Base-by-base conservation (phyloP, 1,140 invertebrate species). In the Bacillus rossius region DNA sequence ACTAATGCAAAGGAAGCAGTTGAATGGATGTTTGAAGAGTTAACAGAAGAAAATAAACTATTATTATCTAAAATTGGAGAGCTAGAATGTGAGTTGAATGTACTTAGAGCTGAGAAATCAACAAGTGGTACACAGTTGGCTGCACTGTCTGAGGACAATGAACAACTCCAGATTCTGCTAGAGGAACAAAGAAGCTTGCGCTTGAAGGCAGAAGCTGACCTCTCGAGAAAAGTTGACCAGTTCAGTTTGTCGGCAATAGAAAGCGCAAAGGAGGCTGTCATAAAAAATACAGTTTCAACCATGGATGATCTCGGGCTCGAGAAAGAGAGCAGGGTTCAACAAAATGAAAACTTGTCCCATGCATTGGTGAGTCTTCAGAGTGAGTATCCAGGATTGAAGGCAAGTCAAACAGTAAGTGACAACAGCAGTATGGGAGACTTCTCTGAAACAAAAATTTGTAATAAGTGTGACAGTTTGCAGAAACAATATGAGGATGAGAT, bases 41-140 rank as follows among this genome's bases (percentile, higher is more conserved):
- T 86, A 14, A 69, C 89, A 56, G 82, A 84, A 57, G 77, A 83
- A 54, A 77, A 85, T 59, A 74, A 70, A 19, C 16, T 22, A 10
- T 34, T 34, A 34, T 4, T 10, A 34, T 34, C 29, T 0, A 73
- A 79, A 63, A 77, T 71, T 59, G 63, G 67, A 26, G 61, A 68
- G 20, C 61, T 81, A 13, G 71, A 79, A 61, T 67, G 76, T 60
- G 68, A 77, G 57, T 71, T 71, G 57, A 61, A 71, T 17, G 66
- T 72, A 45, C 67, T 80, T 38, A 68, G 69, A 41, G 59, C 45
- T 40, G 65, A 66, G 23, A 55, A 74, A 75, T 45, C 58, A 34
- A 10, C 10, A 10, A 34, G 5, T 7, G 29, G 10, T 7, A 34
- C 29, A 34, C 38, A 50, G 51, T 55, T 59, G 50, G 23, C 57